Base-by-base conservation (phyloP, 2,113 vertebrate genomes). In the Peromyscus polionotus region DNA sequence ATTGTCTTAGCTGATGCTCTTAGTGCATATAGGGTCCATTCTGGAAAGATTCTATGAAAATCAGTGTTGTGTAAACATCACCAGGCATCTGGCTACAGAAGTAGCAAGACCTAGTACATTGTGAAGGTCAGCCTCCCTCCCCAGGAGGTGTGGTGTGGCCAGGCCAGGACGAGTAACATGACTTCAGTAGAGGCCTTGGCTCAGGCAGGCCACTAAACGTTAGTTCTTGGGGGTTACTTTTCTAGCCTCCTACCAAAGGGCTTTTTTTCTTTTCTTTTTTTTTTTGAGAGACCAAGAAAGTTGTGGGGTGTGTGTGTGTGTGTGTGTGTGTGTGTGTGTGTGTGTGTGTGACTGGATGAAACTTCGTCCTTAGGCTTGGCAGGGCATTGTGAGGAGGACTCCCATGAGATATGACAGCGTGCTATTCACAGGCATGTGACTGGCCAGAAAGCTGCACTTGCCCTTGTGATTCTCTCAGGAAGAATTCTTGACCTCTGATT, bases 161-260 rank as follows among this genome's bases (percentile, higher is more conserved):
- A 89, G 87, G 42, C 4, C n/a, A 75, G 11, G 45, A 12, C 20
- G 48, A 3, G 14, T 63, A 16, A 76, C 0, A 14, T 5, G 45
- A 24, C 86, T 45, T 90, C 42, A 17, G 3, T 7, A 0, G 0
- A 2, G 2, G 36, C 31, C 17, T 88, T 24, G 12, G 67, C 59
- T 9, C n/a, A 1, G 4, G 5, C 3, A 7, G 42, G 36, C 16
- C 16, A 0, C 6, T 4, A 0, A 16, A 4, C 39, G 0, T 51
- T 7, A 65, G 77, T 20, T 13, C 4, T 86, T 59, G 57, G 19
- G 0, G 1, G 20, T 54, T 90, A 16, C 39, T 80, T 39, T 54
- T 31, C 22, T 65, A 28, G 33, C 57, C 48, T 93, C 51, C 86
- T 39, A 24, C 26, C 42, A 79, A 68, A 83, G 67, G 36, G 7